phyloP scores from a whole-genome alignment of 2,888 invertebrate species.

The Shargacucullia verbasci region DNA sequence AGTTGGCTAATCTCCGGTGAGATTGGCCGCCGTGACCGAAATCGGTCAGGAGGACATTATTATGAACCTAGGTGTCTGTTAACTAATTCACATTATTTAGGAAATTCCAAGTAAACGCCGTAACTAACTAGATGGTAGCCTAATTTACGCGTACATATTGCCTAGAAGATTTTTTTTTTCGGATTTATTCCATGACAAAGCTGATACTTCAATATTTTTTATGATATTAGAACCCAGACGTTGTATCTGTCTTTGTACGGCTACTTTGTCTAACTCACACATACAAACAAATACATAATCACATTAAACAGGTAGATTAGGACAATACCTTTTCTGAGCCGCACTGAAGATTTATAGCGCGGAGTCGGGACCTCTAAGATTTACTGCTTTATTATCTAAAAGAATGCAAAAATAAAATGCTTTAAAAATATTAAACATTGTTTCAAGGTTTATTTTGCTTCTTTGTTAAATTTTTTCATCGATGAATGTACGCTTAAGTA shows the following conservation, averaged over 20 bases:
- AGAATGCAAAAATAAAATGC: conserved; percentile 54
- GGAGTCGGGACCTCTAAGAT: conserved; percentile 48
- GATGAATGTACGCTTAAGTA: too few species aligned
- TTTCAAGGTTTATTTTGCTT: conserved; percentile 7
- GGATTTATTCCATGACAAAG: background rate
- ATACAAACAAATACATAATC: conserved; percentile 44
- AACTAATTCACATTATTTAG: too few species aligned
- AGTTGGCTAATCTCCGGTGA: too few species aligned
- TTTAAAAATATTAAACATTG: conserved; percentile 34
- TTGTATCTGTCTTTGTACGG: conserved; percentile 1
- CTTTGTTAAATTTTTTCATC: background rate
- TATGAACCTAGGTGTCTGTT: too few species aligned
- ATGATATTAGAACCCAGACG: conserved; percentile 3
- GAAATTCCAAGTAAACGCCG: too few species aligned
- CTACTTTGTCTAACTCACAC: conserved; percentile 1
- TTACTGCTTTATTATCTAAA: conserved; percentile 61
- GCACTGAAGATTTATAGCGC: conserved; percentile 55
- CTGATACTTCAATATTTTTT: conserved; percentile 1
- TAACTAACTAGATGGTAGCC: too few species aligned
- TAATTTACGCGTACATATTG: too few species aligned
- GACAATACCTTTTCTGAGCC: conserved; percentile 50
- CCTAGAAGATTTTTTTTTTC: too few species aligned
- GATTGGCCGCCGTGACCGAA: too few species aligned
- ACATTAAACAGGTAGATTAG: conserved; percentile 66
- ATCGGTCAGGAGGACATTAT: too few species aligned